Base-by-base conservation (phyloP, 2,888 invertebrate genomes). In the Tenthredo distinguenda region DNA sequence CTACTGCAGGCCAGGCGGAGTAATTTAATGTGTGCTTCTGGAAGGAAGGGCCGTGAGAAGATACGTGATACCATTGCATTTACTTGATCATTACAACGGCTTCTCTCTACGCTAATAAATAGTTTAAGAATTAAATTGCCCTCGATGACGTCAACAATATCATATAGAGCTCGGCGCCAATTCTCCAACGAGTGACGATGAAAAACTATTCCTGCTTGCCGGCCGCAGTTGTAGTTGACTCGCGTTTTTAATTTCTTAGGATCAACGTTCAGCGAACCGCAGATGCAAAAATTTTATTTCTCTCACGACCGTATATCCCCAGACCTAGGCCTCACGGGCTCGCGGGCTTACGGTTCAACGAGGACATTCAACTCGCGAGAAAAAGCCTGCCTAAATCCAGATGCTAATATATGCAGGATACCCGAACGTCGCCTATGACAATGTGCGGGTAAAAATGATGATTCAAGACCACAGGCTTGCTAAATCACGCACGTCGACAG, bases 331-430 rank as follows among this genome's bases (percentile, higher is more conserved):
- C 21, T 12, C 1, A 4, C 9, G 12, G 26, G 26, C 21, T 12
- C 1, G 7, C 9, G 21, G 18, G 31, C 31, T 31, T 18, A 47
- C 4, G 31, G 21, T 55, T 34, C 55, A 50, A 58, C 37, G 37
- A 31, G 62, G 37, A 34, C 79, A 40, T 62, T 62, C 58, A 81
- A 58, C 58, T 50, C 81, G 81, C 58, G 1, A 62, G 81, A 81
- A 81, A 81, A 81, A 81, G 40, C 21, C 81, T 62, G 40, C 81
- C 81, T 40, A 81, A 81, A 62, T 81, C 81, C 81, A 81, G 81
- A 81, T 81, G 81, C 81, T 58, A 62, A 81, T 81, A 21, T 37
- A 81, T 81, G 81, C 37, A 34, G 81, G 62, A 81, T 81, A 37
- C 40, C 81, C 40, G 62, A 77, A 77, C 55, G 55, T 77, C 77